Percentiles rank a stretch among this genome's conserved stretches.
phyloP scores from a whole-genome alignment of 2,797 vertebrate species.

The Coracias cyanogaster region DNA sequence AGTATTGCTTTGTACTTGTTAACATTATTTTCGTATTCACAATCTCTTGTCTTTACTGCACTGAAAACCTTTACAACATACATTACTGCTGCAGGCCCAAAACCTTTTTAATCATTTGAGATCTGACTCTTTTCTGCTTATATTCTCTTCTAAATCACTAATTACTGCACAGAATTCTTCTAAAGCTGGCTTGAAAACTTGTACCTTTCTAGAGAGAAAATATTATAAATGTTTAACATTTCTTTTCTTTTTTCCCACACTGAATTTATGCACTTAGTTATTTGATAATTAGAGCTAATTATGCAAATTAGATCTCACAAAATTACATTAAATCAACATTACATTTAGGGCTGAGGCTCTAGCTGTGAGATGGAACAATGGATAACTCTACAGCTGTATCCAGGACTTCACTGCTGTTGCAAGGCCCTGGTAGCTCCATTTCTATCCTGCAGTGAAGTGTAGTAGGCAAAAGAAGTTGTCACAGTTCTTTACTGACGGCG shows the following conservation, averaged over 20 bases:
- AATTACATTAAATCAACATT: not conserved
- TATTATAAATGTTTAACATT: not conserved
- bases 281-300: not conserved
- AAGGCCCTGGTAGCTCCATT: not conserved
- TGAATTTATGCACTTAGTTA: not conserved
- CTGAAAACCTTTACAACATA: not conserved
- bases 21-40: not conserved
- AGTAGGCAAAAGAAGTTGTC: not conserved
- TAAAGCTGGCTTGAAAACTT: not conserved
- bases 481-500: not conserved
- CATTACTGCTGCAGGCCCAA: not conserved
- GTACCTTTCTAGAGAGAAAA: not conserved
- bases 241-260: not conserved
- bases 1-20: not conserved
- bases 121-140: not conserved
- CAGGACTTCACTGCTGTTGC: not conserved
- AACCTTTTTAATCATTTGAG: not conserved
- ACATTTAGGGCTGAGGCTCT: not conserved
- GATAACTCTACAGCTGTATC: not conserved
- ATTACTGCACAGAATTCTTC: not conserved
- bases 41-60: not conserved
- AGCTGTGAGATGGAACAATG: not conserved
- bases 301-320: not conserved
- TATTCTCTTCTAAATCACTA: not conserved
- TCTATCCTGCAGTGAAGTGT: not conserved